Evolutionary conservation across 2,888 invertebrate species (phyloP), one percentile per base, ranked within the genome.

Genomic region (Netelia melanura): DNA sequence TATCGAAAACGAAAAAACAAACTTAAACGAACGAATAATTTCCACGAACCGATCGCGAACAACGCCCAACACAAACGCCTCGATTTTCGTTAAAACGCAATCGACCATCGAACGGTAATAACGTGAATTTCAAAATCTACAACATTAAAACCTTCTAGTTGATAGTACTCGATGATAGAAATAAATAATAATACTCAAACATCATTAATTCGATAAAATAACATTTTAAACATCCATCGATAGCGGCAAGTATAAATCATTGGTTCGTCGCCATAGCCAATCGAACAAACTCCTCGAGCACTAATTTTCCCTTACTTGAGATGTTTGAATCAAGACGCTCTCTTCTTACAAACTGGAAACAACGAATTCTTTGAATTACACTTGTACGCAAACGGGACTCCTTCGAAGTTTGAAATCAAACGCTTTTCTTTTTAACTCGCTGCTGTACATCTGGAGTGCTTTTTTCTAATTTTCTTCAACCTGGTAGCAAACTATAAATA

Each of bases 401-500:
- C 38, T 6, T 38, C 38, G 48, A 71, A 58, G n/a, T 72, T 9
- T 44, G 21, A 30, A 38, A 38, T n/a, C 44, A 65, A 54, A 44
- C 56, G 78, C 72, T 72, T 80, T 54, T 80, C 48, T 72, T 30
- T 72, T 21, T 8, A 64, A 72, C 64, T 52, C 54, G 23, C 70
- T 64, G 54, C 54, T 54, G 62, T 71, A 30, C 70, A 54, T 71
- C 43, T 23, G 17, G 43, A 25, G 43, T 71, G 48, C 71, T 21
- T 56, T 79, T 54, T 79, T 56, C 64, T 54, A 72, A 65, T 21
- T 43, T 65, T 10, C 48, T 30, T 64, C 17, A 62, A 21, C 17
- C n/a, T n/a, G 38, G 23, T 58, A 56, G 9, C 48, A 30, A 58
- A 17, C 10, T 44, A 11, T 58, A n/a, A 11, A 11, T 61, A 71